These are phyloP conservation scores for Theodoxus fluviatilis DNA, from an alignment of 2,888 invertebrate genomes.

Conservation along the genomic window DNA sequence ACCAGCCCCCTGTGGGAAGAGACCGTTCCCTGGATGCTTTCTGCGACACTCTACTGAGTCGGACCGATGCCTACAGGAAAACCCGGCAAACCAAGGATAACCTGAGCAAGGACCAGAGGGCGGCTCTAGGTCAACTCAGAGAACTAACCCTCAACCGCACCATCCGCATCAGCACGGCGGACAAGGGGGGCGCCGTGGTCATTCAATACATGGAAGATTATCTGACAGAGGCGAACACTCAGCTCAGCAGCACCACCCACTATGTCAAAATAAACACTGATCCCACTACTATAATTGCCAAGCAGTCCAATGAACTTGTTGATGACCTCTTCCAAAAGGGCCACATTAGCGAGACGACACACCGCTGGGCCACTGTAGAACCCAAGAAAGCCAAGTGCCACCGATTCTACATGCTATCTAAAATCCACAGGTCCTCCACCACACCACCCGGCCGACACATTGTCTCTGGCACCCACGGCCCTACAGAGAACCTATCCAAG, in stretches of 20 bases:
- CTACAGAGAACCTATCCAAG: not conserved
- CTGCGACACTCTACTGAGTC: not conserved
- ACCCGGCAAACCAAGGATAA: not conserved
- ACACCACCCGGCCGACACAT: constrained; percentile 5
- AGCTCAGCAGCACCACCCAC: not conserved
- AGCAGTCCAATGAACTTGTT: not conserved
- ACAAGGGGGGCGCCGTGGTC: constrained; percentile 7
- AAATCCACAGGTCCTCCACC: not conserved
- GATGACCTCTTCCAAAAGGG: not conserved
- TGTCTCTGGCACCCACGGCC: not conserved
- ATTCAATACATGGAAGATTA: not conserved
- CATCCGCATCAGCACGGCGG: not conserved
- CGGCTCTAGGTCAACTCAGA: not conserved
- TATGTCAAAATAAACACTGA: not conserved
- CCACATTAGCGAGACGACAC: not conserved
- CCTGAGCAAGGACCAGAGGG: not conserved
- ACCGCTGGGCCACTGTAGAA: not conserved
- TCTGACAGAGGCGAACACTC: not conserved
- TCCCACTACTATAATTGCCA: constrained; percentile 5
- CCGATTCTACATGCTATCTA: not conserved
- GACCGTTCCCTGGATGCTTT: not conserved
- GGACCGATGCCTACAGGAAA: not conserved
- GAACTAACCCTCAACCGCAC: not conserved
- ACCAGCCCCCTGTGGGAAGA: not conserved
- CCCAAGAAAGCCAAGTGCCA: not conserved